A percentile compares a stretch with the other conserved stretches of the same genome.
phyloP scores from a whole-genome alignment of 2,888 invertebrate genomes.

The Amblyjoppa fuscipennis region DNA sequence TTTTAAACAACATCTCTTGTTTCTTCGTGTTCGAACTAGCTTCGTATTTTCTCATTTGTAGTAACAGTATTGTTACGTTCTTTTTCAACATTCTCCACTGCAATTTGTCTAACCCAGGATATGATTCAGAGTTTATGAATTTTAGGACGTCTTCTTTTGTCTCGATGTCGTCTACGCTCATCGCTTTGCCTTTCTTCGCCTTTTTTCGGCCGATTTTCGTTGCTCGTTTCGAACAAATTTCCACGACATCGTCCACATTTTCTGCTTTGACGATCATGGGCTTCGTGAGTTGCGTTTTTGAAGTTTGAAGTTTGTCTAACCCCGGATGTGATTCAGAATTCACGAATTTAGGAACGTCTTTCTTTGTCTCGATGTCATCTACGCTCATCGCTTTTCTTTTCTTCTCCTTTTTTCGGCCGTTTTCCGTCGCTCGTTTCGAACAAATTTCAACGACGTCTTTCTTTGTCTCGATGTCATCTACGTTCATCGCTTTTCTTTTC shows the following conservation, averaged over 20 bases:
- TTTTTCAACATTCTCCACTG: constrained; percentile 87
- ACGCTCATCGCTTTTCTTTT: constrained; percentile 73
- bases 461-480: constrained; percentile 81
- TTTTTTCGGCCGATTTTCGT: too few species aligned
- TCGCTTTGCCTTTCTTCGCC: too few species aligned
- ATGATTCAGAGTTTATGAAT: constrained; percentile 72
- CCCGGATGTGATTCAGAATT: constrained; percentile 73
- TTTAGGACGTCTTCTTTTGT: constrained; percentile 71
- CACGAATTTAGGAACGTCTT: constrained; percentile 72
- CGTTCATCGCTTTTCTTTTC: constrained; percentile 69
- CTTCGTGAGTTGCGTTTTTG: background rate
- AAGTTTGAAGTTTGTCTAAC: too few species aligned
- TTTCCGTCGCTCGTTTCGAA: background rate
- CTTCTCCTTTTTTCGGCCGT: constrained; percentile 19
- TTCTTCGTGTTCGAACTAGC: constrained; percentile 56
- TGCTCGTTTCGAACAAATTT: background rate
- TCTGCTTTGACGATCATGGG: background rate
- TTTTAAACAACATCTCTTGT: constrained; percentile 67
- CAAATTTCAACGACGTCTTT: background rate
- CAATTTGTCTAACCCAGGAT: constrained; percentile 85
- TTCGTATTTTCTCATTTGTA: constrained; percentile 74
- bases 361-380: constrained; percentile 76
- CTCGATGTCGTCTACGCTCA: background rate
- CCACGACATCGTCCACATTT: background rate
- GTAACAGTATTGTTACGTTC: constrained; percentile 81